phyloP scores from a whole-genome alignment of 2,888 invertebrate species.

The Exephanes ischioxanthus region DNA sequence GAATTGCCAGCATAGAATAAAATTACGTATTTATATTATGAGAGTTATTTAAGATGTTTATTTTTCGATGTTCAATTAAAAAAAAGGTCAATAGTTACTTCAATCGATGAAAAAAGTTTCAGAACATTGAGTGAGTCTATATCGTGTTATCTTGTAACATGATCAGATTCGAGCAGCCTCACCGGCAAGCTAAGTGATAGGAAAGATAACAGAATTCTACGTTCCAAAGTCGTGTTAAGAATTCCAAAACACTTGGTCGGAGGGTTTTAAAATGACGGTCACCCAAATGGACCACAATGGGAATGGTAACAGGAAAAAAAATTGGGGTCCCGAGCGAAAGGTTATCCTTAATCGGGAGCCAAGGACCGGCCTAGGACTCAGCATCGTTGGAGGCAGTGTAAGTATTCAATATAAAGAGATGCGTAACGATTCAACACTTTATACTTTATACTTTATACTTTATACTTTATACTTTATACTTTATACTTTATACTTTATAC shows the following conservation, averaged over 20 bases:
- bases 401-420: constrained; percentile 70
- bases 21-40: background rate
- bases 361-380: constrained; percentile 96
- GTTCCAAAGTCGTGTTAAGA: background rate
- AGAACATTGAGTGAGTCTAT: background rate
- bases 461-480: too few relatives aligned
- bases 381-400: constrained; percentile 98
- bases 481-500: too few relatives aligned
- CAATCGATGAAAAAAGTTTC: background rate
- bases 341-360: constrained; percentile 91
- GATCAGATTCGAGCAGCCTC: background rate
- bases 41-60: background rate
- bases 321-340: constrained; percentile 94
- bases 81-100: background rate
- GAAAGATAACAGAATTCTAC: background rate
- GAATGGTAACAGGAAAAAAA: constrained; percentile 87
- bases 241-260: background rate
- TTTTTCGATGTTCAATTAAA: background rate
- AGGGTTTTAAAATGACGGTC: constrained; percentile 82
- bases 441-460: too few relatives aligned
- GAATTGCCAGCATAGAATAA: too few relatives aligned
- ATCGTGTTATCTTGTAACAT: background rate
- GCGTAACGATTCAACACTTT: too few relatives aligned
- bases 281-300: constrained; percentile 83
- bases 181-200: background rate